These are phyloP conservation scores for Tubulanus polymorphus DNA, from an alignment of 2,888 invertebrate genomes.

Conservation along the genomic window DNA sequence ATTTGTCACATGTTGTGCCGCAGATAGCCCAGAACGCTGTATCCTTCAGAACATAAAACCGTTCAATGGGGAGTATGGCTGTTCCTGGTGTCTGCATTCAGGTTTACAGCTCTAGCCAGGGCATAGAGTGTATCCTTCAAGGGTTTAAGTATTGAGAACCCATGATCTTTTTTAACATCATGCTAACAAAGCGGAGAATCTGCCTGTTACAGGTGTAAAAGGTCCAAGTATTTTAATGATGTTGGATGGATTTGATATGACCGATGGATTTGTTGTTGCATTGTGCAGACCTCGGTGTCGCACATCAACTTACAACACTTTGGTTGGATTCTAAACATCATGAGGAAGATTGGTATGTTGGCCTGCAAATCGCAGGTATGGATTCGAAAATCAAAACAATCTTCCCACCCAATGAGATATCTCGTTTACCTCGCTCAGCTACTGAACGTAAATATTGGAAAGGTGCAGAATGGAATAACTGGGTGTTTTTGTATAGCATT, in stretches of 20 bases:
- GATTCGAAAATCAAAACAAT: neutral
- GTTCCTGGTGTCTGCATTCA: constrained; percentile 6
- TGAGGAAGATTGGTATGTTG: constrained; percentile 1
- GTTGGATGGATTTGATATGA: constrained; percentile 1
- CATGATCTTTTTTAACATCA: too few relatives aligned
- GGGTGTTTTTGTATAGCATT: too few relatives aligned
- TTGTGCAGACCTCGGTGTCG: neutral
- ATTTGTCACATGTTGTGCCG: neutral
- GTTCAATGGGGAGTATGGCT: constrained; percentile 7
- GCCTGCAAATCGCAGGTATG: neutral
- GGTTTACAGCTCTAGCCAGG: neutral
- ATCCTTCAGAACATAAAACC: constrained; percentile 1
- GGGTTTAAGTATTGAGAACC: too few relatives aligned
- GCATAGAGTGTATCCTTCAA: too few relatives aligned
- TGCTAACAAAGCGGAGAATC: too few relatives aligned
- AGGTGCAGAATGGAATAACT: constrained; percentile 6
- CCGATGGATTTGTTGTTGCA: constrained; percentile 6
- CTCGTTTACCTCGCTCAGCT: neutral
- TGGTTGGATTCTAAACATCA: constrained; percentile 5
- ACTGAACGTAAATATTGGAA: constrained; percentile 4
- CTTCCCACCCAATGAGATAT: neutral
- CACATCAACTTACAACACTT: neutral
- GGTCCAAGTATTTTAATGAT: neutral
- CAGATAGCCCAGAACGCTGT: constrained; percentile 1
- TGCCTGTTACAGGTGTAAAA: constrained; percentile 4